Evolutionary conservation across 2,797 vertebrate genomes (phyloP).

Genomic region (Melopsittacus undulatus): DNA sequence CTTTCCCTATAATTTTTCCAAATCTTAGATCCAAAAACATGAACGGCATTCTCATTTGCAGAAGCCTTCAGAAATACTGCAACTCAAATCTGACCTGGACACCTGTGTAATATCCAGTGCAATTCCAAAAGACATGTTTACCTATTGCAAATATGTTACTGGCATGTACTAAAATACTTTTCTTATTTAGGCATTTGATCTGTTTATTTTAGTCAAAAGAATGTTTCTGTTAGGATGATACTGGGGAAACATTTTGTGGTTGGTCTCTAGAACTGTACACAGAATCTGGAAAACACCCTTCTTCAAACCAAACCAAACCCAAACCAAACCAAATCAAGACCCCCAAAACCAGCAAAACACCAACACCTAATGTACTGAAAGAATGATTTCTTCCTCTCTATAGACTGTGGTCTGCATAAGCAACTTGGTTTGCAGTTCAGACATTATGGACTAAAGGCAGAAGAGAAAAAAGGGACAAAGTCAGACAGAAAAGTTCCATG

Average conservation of each 20-base stretch:
- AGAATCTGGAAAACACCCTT: not conserved
- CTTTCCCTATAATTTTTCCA: not conserved
- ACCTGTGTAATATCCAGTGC: not conserved
- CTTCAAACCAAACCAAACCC: not conserved
- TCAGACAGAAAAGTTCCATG: not conserved
- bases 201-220: not conserved
- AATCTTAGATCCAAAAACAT: not conserved
- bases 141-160: not conserved
- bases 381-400: not conserved
- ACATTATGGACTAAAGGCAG: not conserved
- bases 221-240: not conserved
- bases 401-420: not conserved
- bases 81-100: not conserved
- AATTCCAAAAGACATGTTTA: not conserved
- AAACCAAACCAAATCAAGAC: not conserved
- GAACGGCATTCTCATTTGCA: not conserved
- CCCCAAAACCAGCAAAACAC: accelerated
- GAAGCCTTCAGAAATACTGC: not conserved
- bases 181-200: not conserved
- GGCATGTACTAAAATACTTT: not conserved
- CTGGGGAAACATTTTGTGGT: not conserved
- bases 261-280: not conserved
- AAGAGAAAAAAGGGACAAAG: not conserved
- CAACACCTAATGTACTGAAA: not conserved
- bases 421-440: not conserved